Conservation (phyloP, 2,797 vertebrate species). For the Oreochromis grahami region DNA sequence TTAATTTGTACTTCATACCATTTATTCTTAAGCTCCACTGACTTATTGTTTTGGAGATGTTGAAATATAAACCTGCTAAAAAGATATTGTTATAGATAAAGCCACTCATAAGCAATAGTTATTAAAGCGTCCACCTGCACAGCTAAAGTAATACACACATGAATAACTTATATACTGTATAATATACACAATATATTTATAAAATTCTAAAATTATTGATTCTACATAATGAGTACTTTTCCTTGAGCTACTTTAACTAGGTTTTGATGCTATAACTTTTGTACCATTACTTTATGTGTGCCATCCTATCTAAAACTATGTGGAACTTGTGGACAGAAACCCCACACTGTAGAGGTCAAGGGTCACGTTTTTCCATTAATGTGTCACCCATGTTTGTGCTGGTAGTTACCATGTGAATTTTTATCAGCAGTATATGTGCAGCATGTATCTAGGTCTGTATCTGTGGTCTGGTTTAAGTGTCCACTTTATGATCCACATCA, state of each 20-base stretch:
- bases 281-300: accelerated
- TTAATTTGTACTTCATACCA: accelerated
- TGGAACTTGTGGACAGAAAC: neutral
- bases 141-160: neutral
- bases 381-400: neutral
- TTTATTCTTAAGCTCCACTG: neutral
- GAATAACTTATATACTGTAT: neutral
- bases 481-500: constrained; percentile 48
- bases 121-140: neutral
- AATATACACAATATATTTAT: neutral
- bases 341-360: neutral
- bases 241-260: neutral
- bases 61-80: neutral
- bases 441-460: neutral
- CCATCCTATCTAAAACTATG: neutral
- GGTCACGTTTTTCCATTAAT: neutral
- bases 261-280: neutral
- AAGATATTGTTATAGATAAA: neutral
- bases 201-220: neutral
- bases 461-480: constrained; percentile 46
- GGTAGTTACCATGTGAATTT: neutral
- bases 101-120: neutral
- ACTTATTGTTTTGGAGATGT: neutral
- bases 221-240: neutral
- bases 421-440: neutral